phyloP scores from a whole-genome alignment of 2,113 vertebrate species.

The Trematomus loennbergii region DNA sequence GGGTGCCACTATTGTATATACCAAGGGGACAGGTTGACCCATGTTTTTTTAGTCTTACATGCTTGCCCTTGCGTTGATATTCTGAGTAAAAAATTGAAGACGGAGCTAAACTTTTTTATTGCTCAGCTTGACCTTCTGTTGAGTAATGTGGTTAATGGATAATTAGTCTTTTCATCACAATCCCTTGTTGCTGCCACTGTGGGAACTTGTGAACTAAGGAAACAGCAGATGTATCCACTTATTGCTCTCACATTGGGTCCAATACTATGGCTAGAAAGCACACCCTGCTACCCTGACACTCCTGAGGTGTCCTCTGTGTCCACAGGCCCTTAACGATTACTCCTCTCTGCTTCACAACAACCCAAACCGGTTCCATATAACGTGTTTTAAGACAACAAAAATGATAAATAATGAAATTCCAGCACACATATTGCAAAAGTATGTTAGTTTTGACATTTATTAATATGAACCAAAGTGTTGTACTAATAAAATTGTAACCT shows the following conservation, averaged over 20 bases:
- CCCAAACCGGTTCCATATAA: neutral
- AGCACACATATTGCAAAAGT: neutral
- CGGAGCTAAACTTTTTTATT: neutral
- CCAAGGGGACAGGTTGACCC: neutral
- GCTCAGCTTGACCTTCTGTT: constrained; percentile 25
- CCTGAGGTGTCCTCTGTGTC: neutral
- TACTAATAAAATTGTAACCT: neutral
- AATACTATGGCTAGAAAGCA: constrained; percentile 22
- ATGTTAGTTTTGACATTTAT: neutral
- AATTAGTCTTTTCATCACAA: constrained; percentile 17
- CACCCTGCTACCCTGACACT: constrained; percentile 10
- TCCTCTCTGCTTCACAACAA: constrained; percentile 13
- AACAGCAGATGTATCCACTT: neutral
- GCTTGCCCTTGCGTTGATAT: constrained; percentile 13
- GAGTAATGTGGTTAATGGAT: constrained; percentile 5
- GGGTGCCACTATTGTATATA: neutral
- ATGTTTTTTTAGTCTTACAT: neutral
- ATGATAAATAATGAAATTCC: neutral
- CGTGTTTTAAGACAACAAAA: too few relatives aligned
- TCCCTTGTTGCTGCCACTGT: constrained; percentile 23
- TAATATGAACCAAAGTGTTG: neutral
- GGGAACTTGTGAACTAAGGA: neutral
- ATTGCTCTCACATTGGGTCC: neutral
- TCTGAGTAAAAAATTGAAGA: constrained; percentile 15
- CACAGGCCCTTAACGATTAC: constrained; percentile 6